These are phyloP conservation scores for Datnioides undecimradiatus DNA, from an alignment of 2,113 vertebrate species.

Conservation along the genomic window DNA sequence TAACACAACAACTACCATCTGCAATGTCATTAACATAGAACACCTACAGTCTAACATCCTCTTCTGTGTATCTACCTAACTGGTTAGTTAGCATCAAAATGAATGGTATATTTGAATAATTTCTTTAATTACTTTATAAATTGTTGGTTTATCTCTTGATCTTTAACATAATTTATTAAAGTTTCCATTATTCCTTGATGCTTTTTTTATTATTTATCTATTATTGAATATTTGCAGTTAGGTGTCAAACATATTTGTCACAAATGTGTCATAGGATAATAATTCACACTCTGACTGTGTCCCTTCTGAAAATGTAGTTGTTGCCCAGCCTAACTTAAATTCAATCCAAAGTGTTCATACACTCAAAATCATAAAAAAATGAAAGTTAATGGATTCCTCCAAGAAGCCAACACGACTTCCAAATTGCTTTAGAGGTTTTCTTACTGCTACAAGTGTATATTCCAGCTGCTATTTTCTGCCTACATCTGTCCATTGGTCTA, in stretches of 20 bases:
- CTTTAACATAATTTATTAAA: neutral
- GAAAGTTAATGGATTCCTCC: neutral
- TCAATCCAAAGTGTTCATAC: neutral
- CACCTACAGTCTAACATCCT: too few relatives aligned
- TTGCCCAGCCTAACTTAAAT: neutral
- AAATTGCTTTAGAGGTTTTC: neutral
- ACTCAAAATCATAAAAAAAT: neutral
- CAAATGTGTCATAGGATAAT: neutral
- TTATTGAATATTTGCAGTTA: neutral
- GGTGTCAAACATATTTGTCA: neutral
- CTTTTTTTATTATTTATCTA: neutral
- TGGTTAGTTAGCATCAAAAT: neutral
- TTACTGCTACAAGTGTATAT: neutral
- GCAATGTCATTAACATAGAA: too few relatives aligned
- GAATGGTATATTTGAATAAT: neutral
- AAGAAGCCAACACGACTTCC: neutral
- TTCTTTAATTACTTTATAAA: neutral
- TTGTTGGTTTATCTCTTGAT: neutral
- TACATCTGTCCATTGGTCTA: slow-evolving; percentile 25
- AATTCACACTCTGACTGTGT: neutral
- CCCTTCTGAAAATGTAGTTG: neutral
- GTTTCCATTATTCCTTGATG: neutral
- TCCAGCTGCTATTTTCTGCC: slow-evolving; percentile 1
- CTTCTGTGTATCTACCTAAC: neutral
- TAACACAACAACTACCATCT: too few relatives aligned